Percentiles rank a stretch among this genome's conserved stretches.
These are phyloP conservation scores for Spheniscus mendiculus DNA, from an alignment of 2,113 vertebrate species.

Conservation along the genomic window DNA sequence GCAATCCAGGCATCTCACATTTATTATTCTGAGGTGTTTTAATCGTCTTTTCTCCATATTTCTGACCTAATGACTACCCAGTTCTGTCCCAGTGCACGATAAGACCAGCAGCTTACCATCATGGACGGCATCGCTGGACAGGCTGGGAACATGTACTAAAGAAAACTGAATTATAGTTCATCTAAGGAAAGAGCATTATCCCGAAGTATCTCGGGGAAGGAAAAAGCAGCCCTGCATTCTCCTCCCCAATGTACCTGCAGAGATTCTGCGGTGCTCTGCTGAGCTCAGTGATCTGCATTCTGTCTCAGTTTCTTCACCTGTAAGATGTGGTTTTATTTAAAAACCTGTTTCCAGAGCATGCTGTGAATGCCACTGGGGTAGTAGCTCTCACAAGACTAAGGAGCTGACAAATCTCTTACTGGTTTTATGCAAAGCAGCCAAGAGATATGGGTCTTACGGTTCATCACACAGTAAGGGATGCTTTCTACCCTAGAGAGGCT, in stretches of 20 bases:
- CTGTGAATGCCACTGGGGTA: neutral
- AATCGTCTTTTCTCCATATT: neutral
- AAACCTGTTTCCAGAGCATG: neutral
- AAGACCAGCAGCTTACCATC: neutral
- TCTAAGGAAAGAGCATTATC: neutral
- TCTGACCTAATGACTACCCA: neutral
- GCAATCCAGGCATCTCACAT: neutral
- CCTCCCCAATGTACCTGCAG: accelerated
- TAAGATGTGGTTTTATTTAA: neutral
- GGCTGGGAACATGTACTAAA: neutral
- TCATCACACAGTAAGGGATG: neutral
- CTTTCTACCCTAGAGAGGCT: neutral
- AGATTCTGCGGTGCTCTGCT: neutral
- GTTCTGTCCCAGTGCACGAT: neutral
- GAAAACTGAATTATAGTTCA: neutral
- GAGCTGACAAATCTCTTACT: neutral
- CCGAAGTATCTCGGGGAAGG: neutral
- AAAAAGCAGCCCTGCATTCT: neutral
- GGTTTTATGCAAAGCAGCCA: neutral
- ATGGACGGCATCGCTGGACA: neutral
- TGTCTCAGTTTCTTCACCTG: neutral
- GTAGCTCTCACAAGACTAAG: neutral
- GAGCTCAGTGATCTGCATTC: neutral
- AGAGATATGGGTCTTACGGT: accelerated
- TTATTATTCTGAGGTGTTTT: neutral